Percentiles rank a stretch among this genome's conserved stretches.
Conservation (phyloP, 1,140 invertebrate species). For the Linepithema humile region DNA sequence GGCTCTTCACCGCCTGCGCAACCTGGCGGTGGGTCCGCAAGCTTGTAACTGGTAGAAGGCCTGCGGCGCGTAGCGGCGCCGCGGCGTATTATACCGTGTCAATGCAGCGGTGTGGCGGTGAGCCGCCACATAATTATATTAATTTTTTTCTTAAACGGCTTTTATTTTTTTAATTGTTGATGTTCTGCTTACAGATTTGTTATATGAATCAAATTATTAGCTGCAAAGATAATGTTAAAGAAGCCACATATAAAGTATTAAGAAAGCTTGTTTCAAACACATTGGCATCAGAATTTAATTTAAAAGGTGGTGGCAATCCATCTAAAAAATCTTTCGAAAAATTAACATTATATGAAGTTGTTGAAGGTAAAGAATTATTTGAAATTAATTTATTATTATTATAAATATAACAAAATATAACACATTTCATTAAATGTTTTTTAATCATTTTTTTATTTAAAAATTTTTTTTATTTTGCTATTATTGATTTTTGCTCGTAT, state of each 20-base stretch:
- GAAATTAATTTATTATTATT: background rate
- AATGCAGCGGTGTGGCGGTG: no score
- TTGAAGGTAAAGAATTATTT: constrained; percentile 16
- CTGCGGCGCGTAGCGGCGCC: no score
- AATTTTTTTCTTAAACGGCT: background rate
- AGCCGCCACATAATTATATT: no score
- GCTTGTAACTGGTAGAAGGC: no score
- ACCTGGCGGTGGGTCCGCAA: no score
- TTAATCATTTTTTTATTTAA: background rate
- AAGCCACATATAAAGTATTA: constrained; percentile 2
- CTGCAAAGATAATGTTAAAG: background rate
- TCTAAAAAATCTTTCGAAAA: constrained; percentile 24
- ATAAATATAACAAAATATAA: background rate
- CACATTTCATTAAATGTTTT: background rate
- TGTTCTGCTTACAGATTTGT: constrained; percentile 2
- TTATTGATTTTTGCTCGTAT: no score
- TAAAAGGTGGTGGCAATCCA: background rate
- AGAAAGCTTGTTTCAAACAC: constrained; percentile 10
- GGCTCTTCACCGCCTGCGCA: no score
- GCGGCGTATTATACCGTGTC: no score
- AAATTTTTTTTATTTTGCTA: background rate
- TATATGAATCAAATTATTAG: constrained; percentile 15
- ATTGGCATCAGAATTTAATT: background rate
- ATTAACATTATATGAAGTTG: background rate
- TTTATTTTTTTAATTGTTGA: background rate